Percentiles rank a stretch among this genome's conserved stretches.
These are phyloP conservation scores for Hippocampus comes DNA, from an alignment of 2,113 vertebrate genomes.

Conservation along the genomic window DNA sequence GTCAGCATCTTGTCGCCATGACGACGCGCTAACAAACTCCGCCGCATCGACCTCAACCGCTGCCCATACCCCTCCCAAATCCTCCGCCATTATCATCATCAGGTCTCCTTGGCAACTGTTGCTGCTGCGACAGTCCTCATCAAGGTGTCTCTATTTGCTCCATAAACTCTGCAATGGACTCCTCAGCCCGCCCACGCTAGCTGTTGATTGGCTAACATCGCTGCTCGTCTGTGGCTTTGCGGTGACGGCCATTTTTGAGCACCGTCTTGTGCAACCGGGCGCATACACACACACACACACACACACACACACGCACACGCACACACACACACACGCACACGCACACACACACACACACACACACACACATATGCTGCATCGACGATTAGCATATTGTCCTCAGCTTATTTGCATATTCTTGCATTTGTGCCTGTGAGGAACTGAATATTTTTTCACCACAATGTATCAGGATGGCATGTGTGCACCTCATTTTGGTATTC, in stretches of 20 bases:
- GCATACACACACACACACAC: not conserved
- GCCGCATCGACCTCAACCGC: slow-evolving; percentile 4
- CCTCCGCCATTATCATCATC: slow-evolving; percentile 45
- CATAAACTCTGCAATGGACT: slow-evolving; percentile 32
- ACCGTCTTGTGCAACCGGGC: slow-evolving; percentile 25
- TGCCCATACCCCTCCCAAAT: slow-evolving; percentile 26
- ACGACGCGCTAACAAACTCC: slow-evolving; percentile 52
- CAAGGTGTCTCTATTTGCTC: slow-evolving; percentile 60
- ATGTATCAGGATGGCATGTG: not conserved
- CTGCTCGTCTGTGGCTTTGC: slow-evolving; percentile 4
- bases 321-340: not conserved
- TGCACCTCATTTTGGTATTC: not conserved
- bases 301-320: not conserved
- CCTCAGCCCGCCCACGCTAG: not conserved
- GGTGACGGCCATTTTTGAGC: slow-evolving; percentile 24
- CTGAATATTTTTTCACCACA: not conserved
- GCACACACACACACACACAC: not conserved
- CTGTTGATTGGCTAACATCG: slow-evolving; percentile 17
- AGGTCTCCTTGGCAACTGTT: slow-evolving; percentile 77
- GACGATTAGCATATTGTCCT: slow-evolving; percentile 49
- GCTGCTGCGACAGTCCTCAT: slow-evolving; percentile 69
- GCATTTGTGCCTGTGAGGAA: slow-evolving; percentile 53
- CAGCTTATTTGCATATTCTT: slow-evolving; percentile 66
- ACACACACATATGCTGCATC: slow-evolving; percentile 17
- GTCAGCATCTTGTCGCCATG: slow-evolving; percentile 69